phyloP scores from a whole-genome alignment of 1,140 invertebrate species.

The Orussus abietinus region DNA sequence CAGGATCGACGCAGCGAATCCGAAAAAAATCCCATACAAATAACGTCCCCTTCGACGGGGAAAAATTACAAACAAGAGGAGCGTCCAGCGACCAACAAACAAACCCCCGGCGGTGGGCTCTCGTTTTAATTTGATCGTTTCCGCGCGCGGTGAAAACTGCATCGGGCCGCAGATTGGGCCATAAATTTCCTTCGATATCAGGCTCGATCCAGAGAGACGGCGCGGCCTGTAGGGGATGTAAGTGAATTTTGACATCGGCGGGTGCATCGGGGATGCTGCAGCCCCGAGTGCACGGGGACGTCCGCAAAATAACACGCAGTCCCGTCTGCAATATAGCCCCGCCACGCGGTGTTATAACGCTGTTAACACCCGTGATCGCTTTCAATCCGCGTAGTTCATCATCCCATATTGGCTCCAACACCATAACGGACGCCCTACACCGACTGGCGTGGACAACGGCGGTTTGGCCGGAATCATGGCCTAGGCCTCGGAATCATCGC shows the following conservation, averaged over 20 bases:
- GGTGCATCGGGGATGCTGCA: too few relatives aligned
- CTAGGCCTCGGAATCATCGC: slow-evolving; percentile 16
- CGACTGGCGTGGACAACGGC: slow-evolving; percentile 15
- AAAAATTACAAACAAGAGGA: too few relatives aligned
- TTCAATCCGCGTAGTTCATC: slow-evolving; percentile 53
- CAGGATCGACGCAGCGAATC: too few relatives aligned
- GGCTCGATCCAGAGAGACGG: not conserved
- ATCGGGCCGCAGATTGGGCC: too few relatives aligned
- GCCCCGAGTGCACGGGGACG: too few relatives aligned
- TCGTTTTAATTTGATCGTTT: too few relatives aligned
- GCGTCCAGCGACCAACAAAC: too few relatives aligned
- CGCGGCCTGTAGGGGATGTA: slow-evolving; percentile 16
- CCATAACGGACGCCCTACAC: not conserved
- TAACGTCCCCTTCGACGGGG: too few relatives aligned
- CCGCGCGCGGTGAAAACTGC: too few relatives aligned
- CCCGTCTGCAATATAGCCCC: slow-evolving; percentile 27
- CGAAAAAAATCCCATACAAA: too few relatives aligned
- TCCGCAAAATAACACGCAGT: slow-evolving; percentile 31
- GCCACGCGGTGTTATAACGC: slow-evolving; percentile 37
- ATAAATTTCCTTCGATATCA: too few relatives aligned
- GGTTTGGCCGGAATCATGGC: slow-evolving; percentile 23
- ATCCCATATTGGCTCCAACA: slow-evolving; percentile 36
- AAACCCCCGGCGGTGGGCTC: too few relatives aligned
- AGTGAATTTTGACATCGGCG: slow-evolving; percentile 10
- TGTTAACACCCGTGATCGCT: slow-evolving; percentile 52